These are phyloP conservation scores for Arnoldichthys spilopterus DNA, from an alignment of 2,797 vertebrate genomes.

Conservation along the genomic window DNA sequence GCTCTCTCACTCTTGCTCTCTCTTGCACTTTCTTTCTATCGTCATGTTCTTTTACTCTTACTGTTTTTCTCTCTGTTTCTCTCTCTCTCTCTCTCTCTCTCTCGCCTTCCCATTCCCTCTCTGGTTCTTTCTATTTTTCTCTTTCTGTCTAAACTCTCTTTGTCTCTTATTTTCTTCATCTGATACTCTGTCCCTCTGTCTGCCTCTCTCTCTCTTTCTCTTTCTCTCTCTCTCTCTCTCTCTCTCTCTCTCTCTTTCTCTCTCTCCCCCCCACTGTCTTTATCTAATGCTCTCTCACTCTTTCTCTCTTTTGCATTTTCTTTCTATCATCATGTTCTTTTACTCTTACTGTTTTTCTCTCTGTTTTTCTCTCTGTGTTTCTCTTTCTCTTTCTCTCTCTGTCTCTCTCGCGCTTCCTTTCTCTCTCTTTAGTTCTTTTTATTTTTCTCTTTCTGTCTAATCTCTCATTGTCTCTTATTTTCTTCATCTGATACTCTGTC, in stretches of 20 bases:
- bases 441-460: conserved; percentile 31
- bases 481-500: not conserved
- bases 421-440: not conserved
- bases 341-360: not conserved
- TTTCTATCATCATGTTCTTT: too few relatives aligned
- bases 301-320: conserved; percentile 38
- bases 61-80: not conserved
- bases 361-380: not conserved
- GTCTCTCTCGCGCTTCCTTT: conserved; percentile 60
- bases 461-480: conserved; percentile 8
- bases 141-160: conserved; percentile 40
- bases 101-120: conserved; percentile 43
- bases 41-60: not conserved
- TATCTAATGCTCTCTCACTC: conserved; percentile 29
- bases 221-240: conserved; percentile 50
- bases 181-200: not conserved
- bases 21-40: conserved; percentile 46
- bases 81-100: not conserved
- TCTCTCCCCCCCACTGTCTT: not conserved
- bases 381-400: conserved; percentile 55
- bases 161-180: not conserved
- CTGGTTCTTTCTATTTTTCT: conserved; percentile 18
- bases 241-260: conserved; percentile 1
- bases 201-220: not conserved
- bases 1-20: conserved; percentile 19